These are phyloP conservation scores for Aquatica leii DNA, from an alignment of 2,888 invertebrate species.

Conservation along the genomic window DNA sequence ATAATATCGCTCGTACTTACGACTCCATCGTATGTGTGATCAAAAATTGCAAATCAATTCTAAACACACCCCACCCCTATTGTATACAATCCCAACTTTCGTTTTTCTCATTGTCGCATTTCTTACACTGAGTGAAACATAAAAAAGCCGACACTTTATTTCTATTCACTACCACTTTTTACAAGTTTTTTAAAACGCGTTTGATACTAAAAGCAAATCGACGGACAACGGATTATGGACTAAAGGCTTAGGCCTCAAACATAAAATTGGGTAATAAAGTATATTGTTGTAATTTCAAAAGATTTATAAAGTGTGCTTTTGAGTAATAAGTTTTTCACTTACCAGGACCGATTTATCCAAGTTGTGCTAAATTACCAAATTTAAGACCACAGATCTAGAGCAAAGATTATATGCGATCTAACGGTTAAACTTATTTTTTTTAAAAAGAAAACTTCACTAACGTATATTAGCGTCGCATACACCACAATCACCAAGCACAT, in stretches of 20 bases:
- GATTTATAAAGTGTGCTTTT: too few species aligned
- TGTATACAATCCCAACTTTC: conserved; percentile 42
- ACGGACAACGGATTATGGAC: too few species aligned
- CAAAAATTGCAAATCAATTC: conserved; percentile 50
- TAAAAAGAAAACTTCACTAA: conserved; percentile 1
- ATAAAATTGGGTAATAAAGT: too few species aligned
- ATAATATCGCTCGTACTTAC: conserved; percentile 41
- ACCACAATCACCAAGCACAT: conserved; percentile 6
- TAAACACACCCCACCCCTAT: conserved; percentile 36
- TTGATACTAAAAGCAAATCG: not conserved
- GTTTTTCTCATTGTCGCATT: conserved; percentile 39
- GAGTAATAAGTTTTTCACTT: conserved; percentile 1
- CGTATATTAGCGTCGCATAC: conserved; percentile 8
- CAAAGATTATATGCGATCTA: not conserved
- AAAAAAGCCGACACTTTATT: too few species aligned
- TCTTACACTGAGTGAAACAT: conserved; percentile 42
- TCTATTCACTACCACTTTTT: too few species aligned
- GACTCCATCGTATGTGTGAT: conserved; percentile 46
- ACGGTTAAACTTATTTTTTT: too few species aligned
- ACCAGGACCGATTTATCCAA: conserved; percentile 8
- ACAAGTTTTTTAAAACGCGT: too few species aligned
- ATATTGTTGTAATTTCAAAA: too few species aligned
- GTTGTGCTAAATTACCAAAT: conserved; percentile 3
- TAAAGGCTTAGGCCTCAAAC: too few species aligned
- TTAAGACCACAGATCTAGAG: not conserved